Base-by-base conservation (phyloP, 2,888 invertebrate genomes). In the Nephrotoma guestfalica region DNA sequence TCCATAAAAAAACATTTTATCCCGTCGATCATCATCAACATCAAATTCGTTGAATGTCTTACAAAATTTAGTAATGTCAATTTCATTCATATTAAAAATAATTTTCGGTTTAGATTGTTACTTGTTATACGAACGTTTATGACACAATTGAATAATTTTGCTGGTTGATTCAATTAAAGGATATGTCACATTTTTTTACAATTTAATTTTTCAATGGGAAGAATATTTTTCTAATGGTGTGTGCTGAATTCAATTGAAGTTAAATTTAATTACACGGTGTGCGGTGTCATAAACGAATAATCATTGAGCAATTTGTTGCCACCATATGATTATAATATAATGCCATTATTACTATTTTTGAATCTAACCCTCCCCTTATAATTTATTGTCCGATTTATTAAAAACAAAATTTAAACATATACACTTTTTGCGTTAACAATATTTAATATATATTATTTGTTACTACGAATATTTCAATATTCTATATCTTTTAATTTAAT, bases 1-100 rank as follows among this genome's bases (percentile, higher is more conserved):
- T 15, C 6, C 9, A 71, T 71, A 71, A 7, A 51, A 51, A 51
- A 51, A 51, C 11, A 71, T 30, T 71, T 71, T 71, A 71, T 71
- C 71, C 71, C 84, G 84, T 84, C 84, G 84, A 84, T 84, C 84
- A 84, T 84, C 84, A 84, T 84, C 84, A 84, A 84, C 84, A 84
- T 84, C 84, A 84, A 41, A 84, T 41, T 84, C 84, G 41, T 84
- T 84, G 84, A 71, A 71, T 30, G 30, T 71, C 71, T 71, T 71
- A 71, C 71, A 71, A 71, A 71, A 71, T 71, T 71, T 71, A 41
- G 84, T 84, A 41, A 84, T 84, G 84, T 84, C 84, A 84, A 84
- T 84, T 84, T 84, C 84, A 84, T 84, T 84, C 84, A 41, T 84
- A 84, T 84, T 84, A 84, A 41, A 84, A 42, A 41, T 30, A 71